Base-by-base conservation (phyloP, 1,140 invertebrate genomes). In the Colletes gigas region DNA sequence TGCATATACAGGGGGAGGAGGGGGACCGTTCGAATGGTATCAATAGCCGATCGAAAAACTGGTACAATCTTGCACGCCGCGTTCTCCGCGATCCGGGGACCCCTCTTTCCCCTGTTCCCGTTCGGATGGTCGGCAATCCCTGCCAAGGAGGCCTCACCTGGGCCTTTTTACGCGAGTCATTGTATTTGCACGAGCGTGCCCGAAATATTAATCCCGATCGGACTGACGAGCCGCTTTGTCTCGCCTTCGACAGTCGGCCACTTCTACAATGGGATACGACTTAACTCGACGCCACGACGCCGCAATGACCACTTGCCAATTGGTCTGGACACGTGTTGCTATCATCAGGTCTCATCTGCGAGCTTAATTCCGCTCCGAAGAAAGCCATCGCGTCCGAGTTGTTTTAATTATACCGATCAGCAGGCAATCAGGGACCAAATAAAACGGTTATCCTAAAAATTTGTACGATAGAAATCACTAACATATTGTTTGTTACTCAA, bases 41-140 rank as follows among this genome's bases (percentile, higher is more conserved):
- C 92, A 89, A 92, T 91, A 89, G 88, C 86, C 80, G 81, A 75
- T 88, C 81, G 90, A 92, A 93, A 92, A 92, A 93, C 91, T 92
- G 90, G 92, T 90, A 92, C 90, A 92, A 93, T 93, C 91, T 91
- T 85, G 72, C 80, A 80, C 83, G 78, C 74, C 81, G 85, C 83
- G 88, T 79, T 79, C 84, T 67, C 80, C 65, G 68, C 79, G 78
- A 70, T 72, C 73, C 81, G 66, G 70, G 69, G 79, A 71, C 66
- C 67, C 66, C 12, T n/a, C 12, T 39, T 4, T 4, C 55, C 44
- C 12, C 71, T 21, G 59, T 44, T 7, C 54, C 17, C 52, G 66
- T 55, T 4, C 8, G 17, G 39, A 19, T 81, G 72, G 80, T 78
- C 81, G 72, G 52, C 70, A 60, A 80, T 80, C 60, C 41, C 60